Base-by-base conservation (phyloP, 1,140 invertebrate genomes). In the Glossosoma conforme region DNA sequence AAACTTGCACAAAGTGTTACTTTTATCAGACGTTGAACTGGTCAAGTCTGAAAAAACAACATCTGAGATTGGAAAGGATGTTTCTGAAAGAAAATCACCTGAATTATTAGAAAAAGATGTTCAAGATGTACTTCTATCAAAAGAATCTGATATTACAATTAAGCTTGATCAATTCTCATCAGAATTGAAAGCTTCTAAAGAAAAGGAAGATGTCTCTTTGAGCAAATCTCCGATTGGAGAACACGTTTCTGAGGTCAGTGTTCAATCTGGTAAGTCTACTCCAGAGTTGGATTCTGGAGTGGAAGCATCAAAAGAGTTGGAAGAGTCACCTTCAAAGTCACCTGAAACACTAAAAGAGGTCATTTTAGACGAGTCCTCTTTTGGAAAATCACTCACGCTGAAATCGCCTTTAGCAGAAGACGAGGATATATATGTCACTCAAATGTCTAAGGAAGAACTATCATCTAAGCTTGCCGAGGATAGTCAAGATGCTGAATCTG, bases 51-150 rank as follows among this genome's bases (percentile, higher is more conserved):
- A 3, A 14, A 17, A 35, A 14, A 17, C 32, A n/a, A 13, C n/a
- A 13, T 2, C 17, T 35, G 3, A 5, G 19, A 19, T 19, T 38
- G 37, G 19, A 38, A 20, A 18, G 15, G 17, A 38, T 38, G 17
- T 38, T 18, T 38, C 37, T 38, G 14, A 35, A 35, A 35, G 13
- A 13, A 17, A 35, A 14, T n/a, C 32, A n/a, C n/a, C n/a, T 17
- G 17, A 35, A 33, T 33, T n/a, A n/a, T n/a, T n/a, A n/a, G n/a
- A n/a, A n/a, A n/a, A n/a, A n/a, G n/a, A n/a, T n/a, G n/a, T n/a
- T n/a, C n/a, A n/a, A n/a, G n/a, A n/a, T n/a, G n/a, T 9, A n/a
- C n/a, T 30, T 9, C n/a, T n/a, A n/a, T n/a, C n/a, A n/a, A n/a
- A n/a, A n/a, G n/a, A n/a, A n/a, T n/a, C n/a, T n/a, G n/a, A n/a